A percentile compares a stretch with the other conserved stretches of the same genome.
Evolutionary conservation across 2,888 invertebrate genomes (phyloP).

Genomic region (Drosophila kuntzei): DNA sequence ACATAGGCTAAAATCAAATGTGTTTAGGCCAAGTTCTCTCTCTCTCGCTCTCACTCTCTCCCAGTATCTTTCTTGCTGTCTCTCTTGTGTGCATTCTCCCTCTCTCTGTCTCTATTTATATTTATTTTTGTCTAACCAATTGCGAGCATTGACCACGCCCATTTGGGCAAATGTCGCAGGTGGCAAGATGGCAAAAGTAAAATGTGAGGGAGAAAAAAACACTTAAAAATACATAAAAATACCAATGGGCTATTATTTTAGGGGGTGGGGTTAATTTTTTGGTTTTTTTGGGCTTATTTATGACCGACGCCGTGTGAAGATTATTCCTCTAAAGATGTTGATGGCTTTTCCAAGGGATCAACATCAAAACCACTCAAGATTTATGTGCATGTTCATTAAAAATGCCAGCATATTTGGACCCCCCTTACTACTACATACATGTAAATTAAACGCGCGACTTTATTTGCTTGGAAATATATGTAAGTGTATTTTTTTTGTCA

Average conservation of each 20-base stretch:
- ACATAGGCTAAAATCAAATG: conserved; percentile 32
- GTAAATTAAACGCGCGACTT: conserved; percentile 50
- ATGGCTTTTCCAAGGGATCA: conserved; percentile 50
- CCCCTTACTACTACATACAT: not conserved
- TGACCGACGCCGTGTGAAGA: conserved; percentile 45
- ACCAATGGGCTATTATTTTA: conserved; percentile 49
- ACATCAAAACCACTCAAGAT: conserved; percentile 55
- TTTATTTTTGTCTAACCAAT: conserved; percentile 63
- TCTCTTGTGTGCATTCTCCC: not conserved
- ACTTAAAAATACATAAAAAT: conserved; percentile 80
- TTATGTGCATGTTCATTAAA: conserved; percentile 58
- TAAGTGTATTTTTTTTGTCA: conserved; percentile 13
- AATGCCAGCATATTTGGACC: conserved; percentile 14
- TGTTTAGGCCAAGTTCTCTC: not conserved
- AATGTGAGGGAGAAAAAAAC: conserved; percentile 45
- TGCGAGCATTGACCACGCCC: conserved; percentile 65
- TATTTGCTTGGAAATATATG: conserved; percentile 43
- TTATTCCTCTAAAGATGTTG: conserved; percentile 37
- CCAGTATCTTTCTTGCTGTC: not conserved
- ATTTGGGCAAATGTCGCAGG: conserved; percentile 54
- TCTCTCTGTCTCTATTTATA: conserved; percentile 4
- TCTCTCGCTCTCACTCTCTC: not conserved
- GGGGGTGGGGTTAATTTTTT: not conserved
- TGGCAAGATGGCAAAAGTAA: conserved; percentile 49
- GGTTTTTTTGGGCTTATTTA: conserved; percentile 45